These are phyloP conservation scores for Palythoa grandis DNA, from an alignment of 92 coral and sea anemone species.

Conservation along the genomic window DNA sequence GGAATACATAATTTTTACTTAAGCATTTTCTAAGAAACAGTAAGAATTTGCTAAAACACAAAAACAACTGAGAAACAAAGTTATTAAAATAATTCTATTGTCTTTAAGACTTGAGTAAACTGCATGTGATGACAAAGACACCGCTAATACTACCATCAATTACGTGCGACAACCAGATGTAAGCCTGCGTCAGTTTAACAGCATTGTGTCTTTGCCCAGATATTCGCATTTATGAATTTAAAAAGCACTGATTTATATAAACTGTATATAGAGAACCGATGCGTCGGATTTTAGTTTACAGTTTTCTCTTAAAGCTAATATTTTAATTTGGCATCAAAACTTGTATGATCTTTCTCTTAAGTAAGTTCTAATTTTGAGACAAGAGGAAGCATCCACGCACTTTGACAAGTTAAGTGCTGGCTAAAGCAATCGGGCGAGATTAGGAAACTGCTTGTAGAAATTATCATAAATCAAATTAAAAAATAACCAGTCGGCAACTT, in stretches of 20 bases:
- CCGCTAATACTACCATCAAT: conserved; percentile 10
- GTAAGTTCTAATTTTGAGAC: neutral
- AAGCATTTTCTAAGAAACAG: neutral
- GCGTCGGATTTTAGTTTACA: neutral
- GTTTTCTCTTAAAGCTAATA: neutral
- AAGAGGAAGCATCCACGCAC: neutral
- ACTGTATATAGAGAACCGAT: too few relatives aligned
- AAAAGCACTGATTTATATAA: too few relatives aligned
- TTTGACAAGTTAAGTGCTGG: conserved; percentile 41
- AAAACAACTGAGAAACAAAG: conserved; percentile 11
- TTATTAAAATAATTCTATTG: conserved; percentile 37
- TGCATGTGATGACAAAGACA: conserved; percentile 10
- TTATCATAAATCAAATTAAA: conserved; percentile 79
- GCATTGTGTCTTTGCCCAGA: neutral
- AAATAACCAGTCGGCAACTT: conserved; percentile 66
- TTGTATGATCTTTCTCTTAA: neutral
- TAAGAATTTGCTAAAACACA: neutral
- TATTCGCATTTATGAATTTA: neutral
- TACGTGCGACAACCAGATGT: neutral
- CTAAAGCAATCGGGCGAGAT: conserved; percentile 13
- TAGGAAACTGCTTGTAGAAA: conserved; percentile 43
- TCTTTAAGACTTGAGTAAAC: conserved; percentile 32
- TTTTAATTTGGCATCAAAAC: too few relatives aligned
- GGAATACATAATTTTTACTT: neutral
- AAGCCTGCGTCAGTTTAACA: neutral